These are phyloP conservation scores for Cerceris rybyensis DNA, from an alignment of 2,888 invertebrate species.

Conservation along the genomic window DNA sequence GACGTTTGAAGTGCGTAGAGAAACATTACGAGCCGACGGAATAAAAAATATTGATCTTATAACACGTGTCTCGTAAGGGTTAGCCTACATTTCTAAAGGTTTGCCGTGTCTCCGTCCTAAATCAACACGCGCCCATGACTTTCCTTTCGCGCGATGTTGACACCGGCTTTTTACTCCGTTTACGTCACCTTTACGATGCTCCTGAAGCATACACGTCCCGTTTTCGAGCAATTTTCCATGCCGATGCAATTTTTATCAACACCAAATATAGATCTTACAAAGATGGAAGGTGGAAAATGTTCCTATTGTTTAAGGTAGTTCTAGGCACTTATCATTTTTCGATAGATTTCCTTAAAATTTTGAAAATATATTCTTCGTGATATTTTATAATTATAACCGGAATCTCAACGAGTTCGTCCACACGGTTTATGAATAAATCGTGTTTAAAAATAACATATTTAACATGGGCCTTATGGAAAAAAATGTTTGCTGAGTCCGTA, in stretches of 20 bases:
- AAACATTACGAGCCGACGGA: slow-evolving; percentile 32
- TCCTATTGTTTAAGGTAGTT: too few relatives aligned
- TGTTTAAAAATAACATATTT: too few relatives aligned
- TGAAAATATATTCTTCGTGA: too few relatives aligned
- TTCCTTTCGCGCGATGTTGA: slow-evolving; percentile 63
- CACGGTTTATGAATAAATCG: too few relatives aligned
- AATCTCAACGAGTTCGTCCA: too few relatives aligned
- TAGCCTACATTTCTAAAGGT: slow-evolving; percentile 68
- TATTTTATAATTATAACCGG: too few relatives aligned
- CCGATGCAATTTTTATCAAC: slow-evolving; percentile 31
- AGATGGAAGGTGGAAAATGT: background rate
- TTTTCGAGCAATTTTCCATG: slow-evolving; percentile 40
- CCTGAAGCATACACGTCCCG: slow-evolving; percentile 43
- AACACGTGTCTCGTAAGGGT: slow-evolving; percentile 68
- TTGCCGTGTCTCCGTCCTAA: slow-evolving; percentile 72
- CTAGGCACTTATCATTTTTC: too few relatives aligned
- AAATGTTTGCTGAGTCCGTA: too few relatives aligned
- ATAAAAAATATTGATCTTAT: slow-evolving; percentile 73
- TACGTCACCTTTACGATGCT: slow-evolving; percentile 54
- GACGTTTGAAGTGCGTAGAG: background rate
- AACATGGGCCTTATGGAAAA: too few relatives aligned
- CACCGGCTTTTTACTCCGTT: slow-evolving; percentile 65
- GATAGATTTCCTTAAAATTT: too few relatives aligned
- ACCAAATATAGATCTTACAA: slow-evolving; percentile 48
- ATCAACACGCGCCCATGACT: slow-evolving; percentile 69